These are phyloP conservation scores for Orussus abietinus DNA, from an alignment of 1,140 invertebrate genomes.

Conservation along the genomic window DNA sequence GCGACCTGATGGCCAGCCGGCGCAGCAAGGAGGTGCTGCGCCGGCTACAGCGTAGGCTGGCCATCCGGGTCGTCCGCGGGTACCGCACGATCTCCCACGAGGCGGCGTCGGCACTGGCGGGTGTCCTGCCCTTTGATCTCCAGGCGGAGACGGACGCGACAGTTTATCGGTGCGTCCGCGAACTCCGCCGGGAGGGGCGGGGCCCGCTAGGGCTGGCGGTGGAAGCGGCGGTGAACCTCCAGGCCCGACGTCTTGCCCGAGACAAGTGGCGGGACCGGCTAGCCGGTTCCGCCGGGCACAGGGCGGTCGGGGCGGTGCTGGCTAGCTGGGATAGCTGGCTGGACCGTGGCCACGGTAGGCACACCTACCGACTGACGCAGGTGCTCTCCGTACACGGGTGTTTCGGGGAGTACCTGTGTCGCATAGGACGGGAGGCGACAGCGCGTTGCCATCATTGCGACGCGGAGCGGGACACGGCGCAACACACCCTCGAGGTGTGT, in stretches of 20 bases:
- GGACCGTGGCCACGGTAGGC: no score
- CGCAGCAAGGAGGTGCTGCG: background rate
- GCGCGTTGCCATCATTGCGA: background rate
- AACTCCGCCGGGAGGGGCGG: no score
- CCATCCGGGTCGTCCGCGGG: background rate
- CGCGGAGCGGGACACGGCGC: background rate
- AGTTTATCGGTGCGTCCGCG: background rate
- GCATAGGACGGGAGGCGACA: background rate
- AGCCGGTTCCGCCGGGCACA: no score
- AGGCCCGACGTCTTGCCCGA: background rate
- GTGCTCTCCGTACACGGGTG: background rate
- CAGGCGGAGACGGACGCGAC: background rate
- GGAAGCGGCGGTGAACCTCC: background rate
- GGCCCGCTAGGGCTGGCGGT: background rate
- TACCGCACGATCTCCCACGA: background rate
- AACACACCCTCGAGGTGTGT: background rate
- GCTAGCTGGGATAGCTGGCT: no score
- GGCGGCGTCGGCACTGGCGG: background rate
- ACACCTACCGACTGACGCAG: no score
- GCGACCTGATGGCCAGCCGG: no score
- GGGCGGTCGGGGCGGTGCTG: no score
- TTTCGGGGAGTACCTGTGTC: background rate
- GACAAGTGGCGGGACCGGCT: background rate
- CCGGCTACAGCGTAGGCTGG: background rate
- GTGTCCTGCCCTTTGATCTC: background rate